Conservation (phyloP, 2,113 vertebrate genomes). For the Tursiops truncatus region DNA sequence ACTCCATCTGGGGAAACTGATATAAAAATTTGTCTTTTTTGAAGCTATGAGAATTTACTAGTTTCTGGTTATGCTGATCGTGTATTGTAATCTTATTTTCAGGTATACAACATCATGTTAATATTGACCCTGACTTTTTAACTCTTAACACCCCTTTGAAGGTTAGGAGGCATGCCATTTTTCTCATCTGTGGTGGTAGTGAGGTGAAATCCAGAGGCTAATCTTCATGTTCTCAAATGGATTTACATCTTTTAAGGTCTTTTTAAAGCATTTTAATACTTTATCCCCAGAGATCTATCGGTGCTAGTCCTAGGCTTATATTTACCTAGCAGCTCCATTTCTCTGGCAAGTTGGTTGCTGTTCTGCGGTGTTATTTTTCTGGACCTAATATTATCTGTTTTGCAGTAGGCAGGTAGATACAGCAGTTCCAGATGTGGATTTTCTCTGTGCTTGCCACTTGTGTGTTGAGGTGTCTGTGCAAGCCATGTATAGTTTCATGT, state of each 20-base stretch:
- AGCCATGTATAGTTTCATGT: slow-evolving; percentile 41
- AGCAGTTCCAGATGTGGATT: slow-evolving; percentile 39
- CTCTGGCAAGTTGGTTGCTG: slow-evolving; percentile 64
- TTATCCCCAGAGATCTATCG: slow-evolving; percentile 49
- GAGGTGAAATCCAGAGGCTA: slow-evolving; percentile 51
- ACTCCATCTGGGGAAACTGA: slow-evolving; percentile 2
- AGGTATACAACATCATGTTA: slow-evolving; percentile 16
- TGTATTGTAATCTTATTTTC: slow-evolving; percentile 56
- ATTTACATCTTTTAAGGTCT: slow-evolving; percentile 38
- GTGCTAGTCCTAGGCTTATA: slow-evolving; percentile 48
- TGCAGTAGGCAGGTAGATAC: slow-evolving; percentile 13
- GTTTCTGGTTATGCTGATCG: slow-evolving; percentile 58
- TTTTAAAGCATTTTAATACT: slow-evolving; percentile 56
- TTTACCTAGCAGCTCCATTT: slow-evolving; percentile 62
- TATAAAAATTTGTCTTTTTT: slow-evolving; percentile 26
- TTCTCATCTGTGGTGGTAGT: slow-evolving; percentile 54
- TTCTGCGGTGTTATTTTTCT: slow-evolving; percentile 63
- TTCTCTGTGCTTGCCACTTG: slow-evolving; percentile 59
- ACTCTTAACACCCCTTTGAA: slow-evolving; percentile 42
- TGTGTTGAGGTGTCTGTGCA: slow-evolving; percentile 54
- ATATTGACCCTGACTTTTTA: slow-evolving; percentile 53
- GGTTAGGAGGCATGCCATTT: neutral
- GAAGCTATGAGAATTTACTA: slow-evolving; percentile 20
- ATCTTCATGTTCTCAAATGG: slow-evolving; percentile 60
- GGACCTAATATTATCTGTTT: slow-evolving; percentile 53